These are phyloP conservation scores for Monochamus saltuarius DNA, from an alignment of 1,140 invertebrate genomes.

Conservation along the genomic window DNA sequence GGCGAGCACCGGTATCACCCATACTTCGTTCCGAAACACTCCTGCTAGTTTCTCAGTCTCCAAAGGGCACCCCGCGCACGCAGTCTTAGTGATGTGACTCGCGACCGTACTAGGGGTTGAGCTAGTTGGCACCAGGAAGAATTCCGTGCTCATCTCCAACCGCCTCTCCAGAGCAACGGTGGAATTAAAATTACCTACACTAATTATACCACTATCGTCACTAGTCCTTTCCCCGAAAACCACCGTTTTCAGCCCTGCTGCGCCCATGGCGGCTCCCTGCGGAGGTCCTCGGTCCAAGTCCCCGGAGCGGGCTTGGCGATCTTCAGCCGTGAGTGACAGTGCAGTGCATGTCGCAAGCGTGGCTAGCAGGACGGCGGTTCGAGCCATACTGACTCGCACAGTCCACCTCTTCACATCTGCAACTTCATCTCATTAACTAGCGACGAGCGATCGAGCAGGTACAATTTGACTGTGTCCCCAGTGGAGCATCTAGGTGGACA, in stretches of 20 bases:
- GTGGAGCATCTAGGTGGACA: conserved; percentile 1
- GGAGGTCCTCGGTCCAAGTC: conserved; percentile 40
- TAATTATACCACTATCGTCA: neutral
- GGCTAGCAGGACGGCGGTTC: conserved; percentile 36
- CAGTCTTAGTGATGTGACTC: conserved; percentile 40
- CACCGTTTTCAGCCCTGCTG: conserved; percentile 4
- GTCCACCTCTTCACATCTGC: conserved; percentile 20
- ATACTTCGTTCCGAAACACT: conserved; percentile 70
- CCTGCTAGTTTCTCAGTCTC: conserved; percentile 41
- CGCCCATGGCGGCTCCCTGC: conserved; percentile 2
- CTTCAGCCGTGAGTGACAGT: conserved; percentile 33
- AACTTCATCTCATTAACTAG: conserved; percentile 28
- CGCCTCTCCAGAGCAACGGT: conserved; percentile 50
- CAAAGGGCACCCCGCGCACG: conserved; percentile 32
- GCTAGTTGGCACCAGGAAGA: conserved; percentile 66
- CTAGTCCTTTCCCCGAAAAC: neutral
- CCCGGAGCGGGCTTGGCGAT: conserved; percentile 36
- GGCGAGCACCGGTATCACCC: conserved; percentile 83
- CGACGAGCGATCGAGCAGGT: conserved; percentile 18
- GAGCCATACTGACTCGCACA: conserved; percentile 44
- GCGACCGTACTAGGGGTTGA: conserved; percentile 44
- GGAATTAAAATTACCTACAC: conserved; percentile 9
- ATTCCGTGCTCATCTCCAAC: conserved; percentile 75
- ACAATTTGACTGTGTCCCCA: conserved; percentile 14
- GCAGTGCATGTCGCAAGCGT: conserved; percentile 36